Evolutionary conservation across 2,797 vertebrate species (phyloP).

Genomic region (Sebastes vulpes): DNA sequence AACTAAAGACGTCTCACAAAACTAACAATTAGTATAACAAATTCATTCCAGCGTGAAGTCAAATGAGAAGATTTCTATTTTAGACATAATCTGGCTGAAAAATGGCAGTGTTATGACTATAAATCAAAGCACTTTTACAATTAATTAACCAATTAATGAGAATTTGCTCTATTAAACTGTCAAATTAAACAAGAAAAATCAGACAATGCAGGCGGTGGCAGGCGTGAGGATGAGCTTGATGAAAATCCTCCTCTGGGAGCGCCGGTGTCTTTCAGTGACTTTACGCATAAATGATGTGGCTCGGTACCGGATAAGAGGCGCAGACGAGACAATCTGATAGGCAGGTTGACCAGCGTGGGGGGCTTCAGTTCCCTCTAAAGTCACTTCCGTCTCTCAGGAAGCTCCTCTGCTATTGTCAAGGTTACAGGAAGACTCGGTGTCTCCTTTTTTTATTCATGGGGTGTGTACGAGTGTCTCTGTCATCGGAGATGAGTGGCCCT

Average conservation of each 20-base stretch:
- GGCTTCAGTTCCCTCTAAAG: conserved; percentile 54
- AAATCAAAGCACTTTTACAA: conserved; percentile 53
- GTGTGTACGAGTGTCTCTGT: conserved; percentile 33
- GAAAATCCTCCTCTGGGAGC: conserved; percentile 44
- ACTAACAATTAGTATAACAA: conserved; percentile 27
- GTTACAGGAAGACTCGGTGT: conserved; percentile 50
- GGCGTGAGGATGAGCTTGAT: conserved; percentile 42
- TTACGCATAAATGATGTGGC: conserved; percentile 50
- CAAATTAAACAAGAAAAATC: conserved; percentile 50
- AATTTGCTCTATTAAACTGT: conserved; percentile 53
- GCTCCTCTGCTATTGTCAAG: conserved; percentile 58
- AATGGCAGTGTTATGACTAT: conserved; percentile 40
- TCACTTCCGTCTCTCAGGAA: conserved; percentile 52
- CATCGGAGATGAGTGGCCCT: conserved; percentile 46
- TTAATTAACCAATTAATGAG: conserved; percentile 64
- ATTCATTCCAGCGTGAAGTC: conserved; percentile 22
- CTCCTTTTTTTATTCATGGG: conserved; percentile 57
- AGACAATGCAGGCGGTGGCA: conserved; percentile 19
- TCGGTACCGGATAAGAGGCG: conserved; percentile 41
- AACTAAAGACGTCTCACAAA: conserved; percentile 5
- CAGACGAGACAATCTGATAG: conserved; percentile 57
- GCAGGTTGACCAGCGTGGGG: conserved; percentile 68
- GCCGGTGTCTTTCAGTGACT: conserved; percentile 17
- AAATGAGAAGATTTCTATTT: conserved; percentile 48
- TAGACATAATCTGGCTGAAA: conserved; percentile 31